Conservation (phyloP, 2,797 vertebrate species). For the Pseudomugil gertrudae region DNA sequence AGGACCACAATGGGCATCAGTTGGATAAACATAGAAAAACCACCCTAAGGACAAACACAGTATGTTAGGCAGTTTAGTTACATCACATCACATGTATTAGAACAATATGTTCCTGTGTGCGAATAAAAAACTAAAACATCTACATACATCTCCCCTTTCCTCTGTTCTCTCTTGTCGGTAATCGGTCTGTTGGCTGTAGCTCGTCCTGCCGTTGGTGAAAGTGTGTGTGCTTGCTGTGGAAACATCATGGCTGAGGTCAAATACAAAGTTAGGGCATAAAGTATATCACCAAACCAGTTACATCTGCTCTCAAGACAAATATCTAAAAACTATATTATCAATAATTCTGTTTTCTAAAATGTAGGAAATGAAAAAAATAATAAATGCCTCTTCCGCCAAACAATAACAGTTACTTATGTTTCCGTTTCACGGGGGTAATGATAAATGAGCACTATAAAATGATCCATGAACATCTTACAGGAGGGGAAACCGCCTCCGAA, state of each 20-base stretch:
- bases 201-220: conserved; percentile 91
- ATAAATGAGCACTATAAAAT: neutral
- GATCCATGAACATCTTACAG: conserved; percentile 77
- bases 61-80: neutral
- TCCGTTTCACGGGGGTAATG: neutral
- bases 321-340: neutral
- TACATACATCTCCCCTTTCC: conserved; percentile 93
- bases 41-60: conserved; percentile 84
- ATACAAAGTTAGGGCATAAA: neutral
- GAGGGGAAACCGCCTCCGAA: conserved; percentile 96
- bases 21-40: conserved; percentile 99
- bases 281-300: neutral
- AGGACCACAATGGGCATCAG: conserved; percentile 96
- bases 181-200: conserved; percentile 90
- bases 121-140: neutral
- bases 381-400: neutral
- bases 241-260: conserved; percentile 19
- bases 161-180: conserved; percentile 91
- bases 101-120: no score
- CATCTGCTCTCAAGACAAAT: neutral
- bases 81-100: neutral
- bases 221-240: conserved; percentile 88
- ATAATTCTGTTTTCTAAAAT: neutral
- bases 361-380: neutral
- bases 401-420: neutral